Conservation (phyloP, 2,113 vertebrate genomes). For the Pelusios castaneus region DNA sequence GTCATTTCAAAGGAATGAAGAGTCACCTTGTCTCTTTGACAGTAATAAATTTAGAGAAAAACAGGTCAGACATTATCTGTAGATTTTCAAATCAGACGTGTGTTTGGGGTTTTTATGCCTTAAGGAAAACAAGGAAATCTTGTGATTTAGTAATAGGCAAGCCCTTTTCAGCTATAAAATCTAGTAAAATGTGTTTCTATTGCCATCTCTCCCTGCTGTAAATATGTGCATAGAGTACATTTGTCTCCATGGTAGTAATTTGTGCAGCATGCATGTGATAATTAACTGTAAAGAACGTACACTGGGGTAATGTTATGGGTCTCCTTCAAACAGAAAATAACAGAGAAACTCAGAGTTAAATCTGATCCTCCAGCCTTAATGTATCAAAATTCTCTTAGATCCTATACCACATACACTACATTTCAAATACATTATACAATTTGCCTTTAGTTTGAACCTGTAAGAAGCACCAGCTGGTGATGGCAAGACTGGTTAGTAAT, state of each 20-base stretch:
- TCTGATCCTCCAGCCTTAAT: background rate
- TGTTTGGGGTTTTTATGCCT: background rate
- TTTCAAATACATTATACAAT: background rate
- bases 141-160: background rate
- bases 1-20: background rate
- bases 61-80: background rate
- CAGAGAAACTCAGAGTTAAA: conserved; percentile 1
- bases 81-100: background rate
- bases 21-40: background rate
- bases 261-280: background rate
- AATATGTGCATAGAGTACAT: background rate
- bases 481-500: background rate
- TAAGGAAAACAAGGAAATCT: background rate
- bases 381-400: background rate
- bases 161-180: background rate
- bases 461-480: background rate
- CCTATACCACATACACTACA: background rate
- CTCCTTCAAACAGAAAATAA: background rate
- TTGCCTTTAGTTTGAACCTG: conserved; percentile 8
- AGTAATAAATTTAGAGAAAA: background rate
- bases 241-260: background rate
- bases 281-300: background rate
- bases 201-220: background rate
- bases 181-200: background rate
- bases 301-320: background rate